Conservation (phyloP, 1,140 invertebrate genomes). For the Drosophila pandora region DNA sequence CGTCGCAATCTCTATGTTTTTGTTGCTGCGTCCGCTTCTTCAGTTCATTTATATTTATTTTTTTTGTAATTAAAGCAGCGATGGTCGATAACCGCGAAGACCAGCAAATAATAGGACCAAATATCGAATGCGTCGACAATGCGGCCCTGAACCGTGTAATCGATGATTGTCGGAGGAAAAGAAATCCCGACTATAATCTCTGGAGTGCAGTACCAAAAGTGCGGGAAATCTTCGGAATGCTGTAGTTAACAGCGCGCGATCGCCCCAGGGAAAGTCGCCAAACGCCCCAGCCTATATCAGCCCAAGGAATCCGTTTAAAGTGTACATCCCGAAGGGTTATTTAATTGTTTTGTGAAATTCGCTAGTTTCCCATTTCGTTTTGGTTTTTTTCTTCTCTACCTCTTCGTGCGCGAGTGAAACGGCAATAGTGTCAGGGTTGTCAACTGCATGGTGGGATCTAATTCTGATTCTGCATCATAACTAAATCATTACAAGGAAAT, state of each 20-base stretch:
- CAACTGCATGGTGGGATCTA: not conserved
- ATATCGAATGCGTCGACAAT: not conserved
- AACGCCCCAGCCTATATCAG: not conserved
- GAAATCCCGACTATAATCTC: slow-evolving; percentile 15
- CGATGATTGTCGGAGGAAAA: slow-evolving; percentile 9
- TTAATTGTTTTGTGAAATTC: slow-evolving; percentile 60
- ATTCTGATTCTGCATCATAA: not conserved
- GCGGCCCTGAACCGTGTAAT: not conserved
- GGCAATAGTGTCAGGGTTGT: slow-evolving; percentile 43
- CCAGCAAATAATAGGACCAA: slow-evolving; percentile 1
- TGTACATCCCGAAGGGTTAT: slow-evolving; percentile 43
- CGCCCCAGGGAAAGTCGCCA: slow-evolving; percentile 16
- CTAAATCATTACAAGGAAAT: too few species aligned
- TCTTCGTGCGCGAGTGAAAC: slow-evolving; percentile 68
- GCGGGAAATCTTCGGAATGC: slow-evolving; percentile 47
- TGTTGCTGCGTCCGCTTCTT: slow-evolving; percentile 42
- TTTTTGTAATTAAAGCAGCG: slow-evolving; percentile 40
- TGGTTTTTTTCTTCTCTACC: slow-evolving; percentile 77
- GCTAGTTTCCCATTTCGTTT: slow-evolving; percentile 65
- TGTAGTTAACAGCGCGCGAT: slow-evolving; percentile 16
- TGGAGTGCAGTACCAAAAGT: slow-evolving; percentile 33
- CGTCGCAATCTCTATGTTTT: slow-evolving; percentile 51
- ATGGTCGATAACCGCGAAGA: slow-evolving; percentile 19
- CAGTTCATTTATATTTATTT: slow-evolving; percentile 49
- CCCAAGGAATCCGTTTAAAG: slow-evolving; percentile 2